Base-by-base conservation (phyloP, 2,888 invertebrate species). In the Pemphredon lugubris region DNA sequence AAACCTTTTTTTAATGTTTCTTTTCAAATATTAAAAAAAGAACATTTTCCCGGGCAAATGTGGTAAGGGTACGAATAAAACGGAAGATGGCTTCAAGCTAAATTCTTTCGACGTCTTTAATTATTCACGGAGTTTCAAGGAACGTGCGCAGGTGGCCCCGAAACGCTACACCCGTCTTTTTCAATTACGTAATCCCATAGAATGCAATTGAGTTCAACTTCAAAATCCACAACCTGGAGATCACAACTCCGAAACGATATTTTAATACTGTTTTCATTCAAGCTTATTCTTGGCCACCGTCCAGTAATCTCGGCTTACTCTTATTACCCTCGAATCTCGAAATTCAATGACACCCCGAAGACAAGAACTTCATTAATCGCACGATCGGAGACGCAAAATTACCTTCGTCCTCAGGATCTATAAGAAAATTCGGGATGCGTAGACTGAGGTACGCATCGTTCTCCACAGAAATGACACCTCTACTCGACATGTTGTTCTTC, bases 331-430 rank as follows among this genome's bases (percentile, higher is more conserved):
- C n/a, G n/a, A n/a, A n/a, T n/a, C n/a, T n/a, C n/a, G n/a, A n/a
- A n/a, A n/a, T n/a, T n/a, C n/a, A n/a, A n/a, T n/a, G n/a, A n/a
- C n/a, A n/a, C n/a, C n/a, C n/a, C n/a, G n/a, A n/a, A n/a, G n/a
- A n/a, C n/a, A n/a, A n/a, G n/a, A n/a, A n/a, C n/a, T n/a, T n/a
- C n/a, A n/a, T n/a, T n/a, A n/a, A n/a, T n/a, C n/a, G n/a, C n/a
- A n/a, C n/a, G n/a, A 30, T 0, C 13, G 3, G 2, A 23, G 16
- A 6, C 21, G 5, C 57, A n/a, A n/a, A n/a, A n/a, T 75, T 84
- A 86, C 87, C 89, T 84, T 87, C 87, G 30, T 77, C 77, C 26
- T 86, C 88, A 23, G 81, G 76, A 47, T 88, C 87, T 68, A 87
- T 84, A 75, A 86, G 81, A 54, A 87, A 85, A 70, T 83, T 84